Evolutionary conservation across 2,797 vertebrate genomes (phyloP).

Genomic region (Sebastes flavidus): DNA sequence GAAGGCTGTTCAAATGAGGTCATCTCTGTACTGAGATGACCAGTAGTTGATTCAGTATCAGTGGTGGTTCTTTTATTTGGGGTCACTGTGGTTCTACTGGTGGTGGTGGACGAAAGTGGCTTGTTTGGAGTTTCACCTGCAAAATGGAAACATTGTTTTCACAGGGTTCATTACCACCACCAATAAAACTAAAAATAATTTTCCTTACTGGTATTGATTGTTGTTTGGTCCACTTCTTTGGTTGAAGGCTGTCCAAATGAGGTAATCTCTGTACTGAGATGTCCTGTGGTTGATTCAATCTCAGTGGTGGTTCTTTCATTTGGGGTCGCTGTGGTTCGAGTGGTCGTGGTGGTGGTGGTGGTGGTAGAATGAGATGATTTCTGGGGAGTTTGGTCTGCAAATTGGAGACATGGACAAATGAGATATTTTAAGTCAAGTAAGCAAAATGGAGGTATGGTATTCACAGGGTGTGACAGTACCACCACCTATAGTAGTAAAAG

Average conservation of each 20-base stretch:
- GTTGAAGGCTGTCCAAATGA: no score
- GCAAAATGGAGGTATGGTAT: not conserved
- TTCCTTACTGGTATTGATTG: not conserved
- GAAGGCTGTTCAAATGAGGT: no score
- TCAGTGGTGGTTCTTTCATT: no score
- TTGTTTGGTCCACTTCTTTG: no score
- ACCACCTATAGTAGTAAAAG: no score
- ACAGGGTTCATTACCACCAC: no score
- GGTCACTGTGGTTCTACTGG: not conserved
- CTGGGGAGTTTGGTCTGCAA: not conserved
- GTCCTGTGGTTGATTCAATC: fast-evolving
- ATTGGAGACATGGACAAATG: not conserved
- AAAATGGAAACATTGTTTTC: fast-evolving
- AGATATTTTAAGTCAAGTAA: no score
- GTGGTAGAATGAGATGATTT: not conserved
- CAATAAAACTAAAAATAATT: not conserved
- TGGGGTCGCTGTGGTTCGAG: no score
- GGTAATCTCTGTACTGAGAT: no score
- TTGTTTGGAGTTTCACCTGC: not conserved
- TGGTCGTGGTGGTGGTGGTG: not conserved
- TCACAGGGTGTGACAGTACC: not conserved
- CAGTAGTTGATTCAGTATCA: not conserved
- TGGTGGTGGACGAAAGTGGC: no score
- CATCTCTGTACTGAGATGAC: no score
- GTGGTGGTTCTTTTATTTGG: not conserved